phyloP scores from a whole-genome alignment of 37 sponge, comb jelly and placozoan species.

The Hormiphora californensis region DNA sequence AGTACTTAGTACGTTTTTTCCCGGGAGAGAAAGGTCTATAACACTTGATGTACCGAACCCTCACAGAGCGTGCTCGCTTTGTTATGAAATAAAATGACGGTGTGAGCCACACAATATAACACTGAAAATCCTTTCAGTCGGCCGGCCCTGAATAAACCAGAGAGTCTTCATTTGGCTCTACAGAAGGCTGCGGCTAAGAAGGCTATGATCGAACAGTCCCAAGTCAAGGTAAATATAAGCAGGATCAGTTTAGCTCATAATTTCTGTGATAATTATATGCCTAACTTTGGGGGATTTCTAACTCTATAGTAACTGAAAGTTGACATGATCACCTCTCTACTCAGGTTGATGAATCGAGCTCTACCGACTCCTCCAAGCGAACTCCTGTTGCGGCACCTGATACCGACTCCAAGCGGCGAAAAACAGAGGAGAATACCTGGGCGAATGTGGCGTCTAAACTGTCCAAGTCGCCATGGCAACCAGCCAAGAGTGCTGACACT shows the following conservation, averaged over 20 bases:
- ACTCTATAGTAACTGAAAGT: neutral
- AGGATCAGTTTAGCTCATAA: neutral
- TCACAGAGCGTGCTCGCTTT: too few species aligned
- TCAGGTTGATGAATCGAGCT: neutral
- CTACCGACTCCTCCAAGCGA: neutral
- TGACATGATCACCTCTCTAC: neutral
- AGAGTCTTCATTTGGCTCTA: slow-evolving; percentile 16
- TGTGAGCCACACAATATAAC: too few species aligned
- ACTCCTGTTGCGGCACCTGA: neutral
- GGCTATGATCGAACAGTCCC: slow-evolving; percentile 12
- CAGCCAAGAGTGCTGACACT: neutral
- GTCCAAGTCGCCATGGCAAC: slow-evolving; percentile 27
- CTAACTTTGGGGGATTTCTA: neutral
- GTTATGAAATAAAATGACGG: too few species aligned
- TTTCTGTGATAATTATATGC: neutral
- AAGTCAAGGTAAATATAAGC: too few species aligned
- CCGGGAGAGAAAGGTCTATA: too few species aligned
- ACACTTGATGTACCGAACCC: too few species aligned
- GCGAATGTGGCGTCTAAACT: slow-evolving; percentile 29
- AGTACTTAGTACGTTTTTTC: too few species aligned
- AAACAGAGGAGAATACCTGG: neutral
- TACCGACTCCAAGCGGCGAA: neutral
- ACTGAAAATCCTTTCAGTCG: neutral
- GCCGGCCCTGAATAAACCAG: slow-evolving; percentile 13
- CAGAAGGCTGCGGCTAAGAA: slow-evolving; percentile 32